These are phyloP conservation scores for Drymodes brunneopygia DNA, from an alignment of 2,113 vertebrate species.

Conservation along the genomic window DNA sequence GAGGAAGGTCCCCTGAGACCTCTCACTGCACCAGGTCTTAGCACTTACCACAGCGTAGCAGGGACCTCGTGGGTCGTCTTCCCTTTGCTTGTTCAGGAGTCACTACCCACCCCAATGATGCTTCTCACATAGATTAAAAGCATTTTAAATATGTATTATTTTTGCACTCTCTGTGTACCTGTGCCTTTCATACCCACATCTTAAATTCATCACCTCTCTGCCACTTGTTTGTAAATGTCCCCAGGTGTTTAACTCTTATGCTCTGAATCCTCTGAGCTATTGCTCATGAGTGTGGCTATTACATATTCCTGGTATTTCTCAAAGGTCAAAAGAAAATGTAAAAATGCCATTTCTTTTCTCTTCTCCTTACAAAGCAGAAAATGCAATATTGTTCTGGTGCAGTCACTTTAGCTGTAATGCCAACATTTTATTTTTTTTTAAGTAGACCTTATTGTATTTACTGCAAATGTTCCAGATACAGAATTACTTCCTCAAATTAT, in stretches of 20 bases:
- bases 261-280: conserved; percentile 29
- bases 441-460: conserved; percentile 52
- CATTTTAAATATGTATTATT: conserved; percentile 22
- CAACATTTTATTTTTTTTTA: conserved; percentile 3
- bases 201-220: conserved; percentile 19
- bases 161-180: background rate
- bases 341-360: conserved; percentile 43
- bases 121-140: conserved; percentile 25
- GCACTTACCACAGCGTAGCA: background rate
- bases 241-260: conserved; percentile 50
- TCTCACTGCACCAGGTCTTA: background rate
- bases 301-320: conserved; percentile 62
- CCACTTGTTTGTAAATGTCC: conserved; percentile 56
- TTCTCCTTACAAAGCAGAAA: conserved; percentile 13
- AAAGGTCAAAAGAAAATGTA: conserved; percentile 71
- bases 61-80: background rate
- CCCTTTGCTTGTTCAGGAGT: background rate
- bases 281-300: conserved; percentile 37
- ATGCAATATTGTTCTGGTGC: conserved; percentile 33
- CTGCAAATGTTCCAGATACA: conserved; percentile 45
- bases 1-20: background rate
- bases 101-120: background rate
- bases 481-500: conserved; percentile 52
- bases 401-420: background rate
- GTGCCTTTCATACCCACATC: background rate